Conservation (phyloP, 2,888 invertebrate species). For the Epistrophe eligans region DNA sequence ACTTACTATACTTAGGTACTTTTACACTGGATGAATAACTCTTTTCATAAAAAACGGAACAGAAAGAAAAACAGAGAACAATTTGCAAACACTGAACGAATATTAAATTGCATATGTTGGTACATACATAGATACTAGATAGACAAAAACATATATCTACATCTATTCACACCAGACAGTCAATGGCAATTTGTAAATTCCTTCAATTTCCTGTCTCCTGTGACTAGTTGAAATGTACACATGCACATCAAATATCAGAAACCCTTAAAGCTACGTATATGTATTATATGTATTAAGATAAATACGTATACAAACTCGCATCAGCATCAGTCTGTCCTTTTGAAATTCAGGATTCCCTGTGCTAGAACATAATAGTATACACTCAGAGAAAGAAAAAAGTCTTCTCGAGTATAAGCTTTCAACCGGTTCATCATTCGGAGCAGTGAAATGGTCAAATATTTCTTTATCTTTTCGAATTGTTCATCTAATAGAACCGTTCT, state of each 20-base stretch:
- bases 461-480: too few species aligned
- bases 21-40: background rate
- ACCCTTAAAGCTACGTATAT: constrained; percentile 1
- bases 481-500: too few species aligned
- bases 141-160: background rate
- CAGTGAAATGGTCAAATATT: too few species aligned
- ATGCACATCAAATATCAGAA: constrained; percentile 20
- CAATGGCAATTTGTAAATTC: constrained; percentile 62
- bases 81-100: constrained; percentile 33
- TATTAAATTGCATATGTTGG: constrained; percentile 3
- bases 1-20: background rate
- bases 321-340: background rate
- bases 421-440: too few species aligned
- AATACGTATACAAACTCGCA: background rate
- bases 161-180: constrained; percentile 37
- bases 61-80: constrained; percentile 7
- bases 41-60: constrained; percentile 46
- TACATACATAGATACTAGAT: background rate
- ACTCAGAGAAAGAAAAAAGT: too few species aligned
- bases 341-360: background rate
- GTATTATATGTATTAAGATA: background rate
- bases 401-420: too few species aligned
- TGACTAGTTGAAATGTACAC: constrained; percentile 7
- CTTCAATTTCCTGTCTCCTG: constrained; percentile 67
- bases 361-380: background rate